Evolutionary conservation across 2,888 invertebrate genomes (phyloP).

Genomic region (Rhopalosiphum nymphaeae): DNA sequence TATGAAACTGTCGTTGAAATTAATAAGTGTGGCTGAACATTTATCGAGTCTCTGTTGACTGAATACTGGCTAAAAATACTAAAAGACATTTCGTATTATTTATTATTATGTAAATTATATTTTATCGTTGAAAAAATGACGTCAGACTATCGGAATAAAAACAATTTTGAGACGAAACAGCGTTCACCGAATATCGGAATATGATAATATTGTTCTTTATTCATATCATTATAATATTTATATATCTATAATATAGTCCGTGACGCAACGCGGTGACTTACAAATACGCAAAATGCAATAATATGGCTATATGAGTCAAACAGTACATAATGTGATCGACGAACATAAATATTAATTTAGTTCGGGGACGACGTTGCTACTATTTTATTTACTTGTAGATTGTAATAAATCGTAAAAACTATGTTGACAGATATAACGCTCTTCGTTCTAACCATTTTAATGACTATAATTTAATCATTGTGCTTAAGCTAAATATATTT

Average conservation of each 20-base stretch:
- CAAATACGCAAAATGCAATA: background rate
- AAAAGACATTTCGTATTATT: background rate
- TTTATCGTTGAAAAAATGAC: background rate
- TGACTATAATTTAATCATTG: background rate
- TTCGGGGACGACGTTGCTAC: background rate
- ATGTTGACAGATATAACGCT: background rate
- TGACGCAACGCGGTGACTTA: background rate
- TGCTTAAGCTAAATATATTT: background rate
- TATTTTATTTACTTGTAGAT: background rate
- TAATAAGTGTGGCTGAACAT: background rate
- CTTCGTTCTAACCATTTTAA: background rate
- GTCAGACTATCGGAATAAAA: background rate
- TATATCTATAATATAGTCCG: background rate
- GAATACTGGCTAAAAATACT: background rate
- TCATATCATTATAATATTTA: background rate
- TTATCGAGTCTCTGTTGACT: background rate
- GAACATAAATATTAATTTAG: slow-evolving; percentile 2
- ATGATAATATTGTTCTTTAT: background rate
- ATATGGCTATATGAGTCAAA: background rate
- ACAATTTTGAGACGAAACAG: background rate
- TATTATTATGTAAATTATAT: background rate
- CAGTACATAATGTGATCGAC: background rate
- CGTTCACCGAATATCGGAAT: background rate
- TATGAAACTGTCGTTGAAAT: background rate
- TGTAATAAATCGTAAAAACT: background rate